Evolutionary conservation across 2,113 vertebrate genomes (phyloP).

Genomic region (Leucosticte australis): DNA sequence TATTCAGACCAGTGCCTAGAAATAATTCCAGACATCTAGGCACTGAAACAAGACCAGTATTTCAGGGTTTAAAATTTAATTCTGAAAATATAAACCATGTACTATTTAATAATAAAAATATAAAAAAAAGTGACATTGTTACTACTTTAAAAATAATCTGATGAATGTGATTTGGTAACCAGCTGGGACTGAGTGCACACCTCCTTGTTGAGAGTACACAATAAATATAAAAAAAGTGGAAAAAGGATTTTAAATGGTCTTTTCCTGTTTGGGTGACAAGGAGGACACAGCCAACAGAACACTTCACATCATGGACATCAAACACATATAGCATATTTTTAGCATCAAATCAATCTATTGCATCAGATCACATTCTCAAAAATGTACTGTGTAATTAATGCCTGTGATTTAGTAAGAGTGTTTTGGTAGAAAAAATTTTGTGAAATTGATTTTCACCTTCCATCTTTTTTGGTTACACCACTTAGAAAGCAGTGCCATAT

Average conservation of each 20-base stretch:
- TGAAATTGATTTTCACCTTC: neutral
- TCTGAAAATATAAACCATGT: neutral
- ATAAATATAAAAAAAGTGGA: neutral
- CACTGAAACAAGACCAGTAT: neutral
- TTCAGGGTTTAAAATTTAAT: neutral
- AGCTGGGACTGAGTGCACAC: neutral
- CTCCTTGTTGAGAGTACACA: neutral
- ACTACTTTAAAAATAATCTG: neutral
- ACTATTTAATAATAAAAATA: neutral
- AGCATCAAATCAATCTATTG: neutral
- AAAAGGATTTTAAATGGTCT: neutral
- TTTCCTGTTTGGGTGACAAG: neutral
- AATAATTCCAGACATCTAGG: neutral
- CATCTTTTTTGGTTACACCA: neutral
- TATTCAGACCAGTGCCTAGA: neutral
- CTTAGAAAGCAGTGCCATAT: neutral
- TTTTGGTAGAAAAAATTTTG: neutral
- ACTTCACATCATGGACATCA: neutral
- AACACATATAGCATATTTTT: neutral
- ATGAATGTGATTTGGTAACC: neutral
- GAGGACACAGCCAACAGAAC: neutral
- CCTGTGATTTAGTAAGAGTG: neutral
- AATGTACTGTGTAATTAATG: neutral
- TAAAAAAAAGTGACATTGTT: neutral
- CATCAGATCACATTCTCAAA: neutral